Evolutionary conservation across 2,888 invertebrate species (phyloP).

Genomic region (Xestoiulus laeticollis): DNA sequence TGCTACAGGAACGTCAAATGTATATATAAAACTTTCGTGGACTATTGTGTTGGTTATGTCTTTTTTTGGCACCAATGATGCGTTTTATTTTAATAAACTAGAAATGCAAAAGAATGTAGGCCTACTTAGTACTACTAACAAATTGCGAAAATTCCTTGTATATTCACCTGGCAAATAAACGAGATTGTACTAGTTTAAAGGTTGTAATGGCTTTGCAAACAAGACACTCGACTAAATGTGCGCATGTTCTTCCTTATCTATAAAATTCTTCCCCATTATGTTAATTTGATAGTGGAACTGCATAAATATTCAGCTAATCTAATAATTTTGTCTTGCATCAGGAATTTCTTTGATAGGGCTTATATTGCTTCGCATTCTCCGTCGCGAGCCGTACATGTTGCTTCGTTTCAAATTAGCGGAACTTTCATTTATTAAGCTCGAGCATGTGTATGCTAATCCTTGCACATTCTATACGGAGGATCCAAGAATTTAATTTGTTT

Average conservation of each 20-base stretch:
- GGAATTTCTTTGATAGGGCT: background rate
- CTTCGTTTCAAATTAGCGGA: background rate
- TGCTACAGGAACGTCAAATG: no score
- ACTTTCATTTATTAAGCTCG: constrained; percentile 24
- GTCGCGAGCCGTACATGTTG: background rate
- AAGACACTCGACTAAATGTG: background rate
- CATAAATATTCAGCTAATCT: constrained; percentile 17
- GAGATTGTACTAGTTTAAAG: background rate
- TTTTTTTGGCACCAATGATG: no score
- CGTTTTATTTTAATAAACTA: background rate
- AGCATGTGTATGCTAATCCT: constrained; percentile 31
- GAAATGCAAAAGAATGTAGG: background rate
- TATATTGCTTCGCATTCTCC: background rate
- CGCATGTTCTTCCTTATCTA: background rate
- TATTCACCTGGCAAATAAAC: background rate
- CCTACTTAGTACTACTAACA: background rate
- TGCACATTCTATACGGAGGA: background rate
- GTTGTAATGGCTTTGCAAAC: background rate
- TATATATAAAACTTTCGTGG: no score
- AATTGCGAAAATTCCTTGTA: background rate
- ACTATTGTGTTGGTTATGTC: no score
- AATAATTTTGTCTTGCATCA: constrained; percentile 30
- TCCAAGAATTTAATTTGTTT: constrained; percentile 27
- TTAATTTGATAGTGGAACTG: constrained; percentile 31
- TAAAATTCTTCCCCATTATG: constrained; percentile 6